Percentiles rank a stretch among this genome's conserved stretches.
Conservation (phyloP, 2,888 invertebrate genomes). For the Hoplodrina ambigua region DNA sequence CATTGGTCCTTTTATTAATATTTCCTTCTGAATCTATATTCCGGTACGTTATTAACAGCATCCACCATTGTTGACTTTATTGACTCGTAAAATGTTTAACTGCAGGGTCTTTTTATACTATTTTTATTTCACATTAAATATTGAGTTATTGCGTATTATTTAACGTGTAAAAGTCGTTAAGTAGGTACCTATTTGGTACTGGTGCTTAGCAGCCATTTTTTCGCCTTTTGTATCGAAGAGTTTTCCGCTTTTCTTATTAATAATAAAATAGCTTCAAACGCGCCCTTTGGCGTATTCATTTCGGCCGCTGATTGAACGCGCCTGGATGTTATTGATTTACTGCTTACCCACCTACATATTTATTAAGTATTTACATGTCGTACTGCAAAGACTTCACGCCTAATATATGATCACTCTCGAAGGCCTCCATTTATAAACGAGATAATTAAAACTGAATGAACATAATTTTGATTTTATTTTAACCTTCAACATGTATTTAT, state of each 20-base stretch:
- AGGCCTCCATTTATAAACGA: neutral
- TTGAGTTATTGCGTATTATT: slow-evolving; percentile 58
- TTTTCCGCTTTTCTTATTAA: slow-evolving; percentile 2
- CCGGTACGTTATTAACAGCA: slow-evolving; percentile 44
- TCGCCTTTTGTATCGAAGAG: neutral
- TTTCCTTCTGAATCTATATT: slow-evolving; percentile 43
- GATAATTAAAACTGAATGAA: too few species aligned
- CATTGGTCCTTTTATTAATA: slow-evolving; percentile 30
- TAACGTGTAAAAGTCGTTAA: slow-evolving; percentile 32
- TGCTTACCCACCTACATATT: neutral
- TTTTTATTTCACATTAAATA: slow-evolving; percentile 66
- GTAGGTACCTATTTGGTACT: neutral
- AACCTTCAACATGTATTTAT: neutral
- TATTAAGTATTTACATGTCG: neutral
- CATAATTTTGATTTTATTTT: too few species aligned
- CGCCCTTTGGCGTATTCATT: neutral
- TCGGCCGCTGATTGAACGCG: neutral
- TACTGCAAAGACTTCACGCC: neutral
- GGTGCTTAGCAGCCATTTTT: neutral
- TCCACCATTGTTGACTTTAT: slow-evolving; percentile 65
- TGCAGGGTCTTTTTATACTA: slow-evolving; percentile 54
- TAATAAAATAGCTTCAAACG: slow-evolving; percentile 4
- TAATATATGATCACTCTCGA: neutral
- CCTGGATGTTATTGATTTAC: slow-evolving; percentile 8
- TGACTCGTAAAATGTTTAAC: slow-evolving; percentile 66